Evolutionary conservation across 92 coral and sea anemone genomes (phyloP).

Genomic region (Meandrina meandrites): DNA sequence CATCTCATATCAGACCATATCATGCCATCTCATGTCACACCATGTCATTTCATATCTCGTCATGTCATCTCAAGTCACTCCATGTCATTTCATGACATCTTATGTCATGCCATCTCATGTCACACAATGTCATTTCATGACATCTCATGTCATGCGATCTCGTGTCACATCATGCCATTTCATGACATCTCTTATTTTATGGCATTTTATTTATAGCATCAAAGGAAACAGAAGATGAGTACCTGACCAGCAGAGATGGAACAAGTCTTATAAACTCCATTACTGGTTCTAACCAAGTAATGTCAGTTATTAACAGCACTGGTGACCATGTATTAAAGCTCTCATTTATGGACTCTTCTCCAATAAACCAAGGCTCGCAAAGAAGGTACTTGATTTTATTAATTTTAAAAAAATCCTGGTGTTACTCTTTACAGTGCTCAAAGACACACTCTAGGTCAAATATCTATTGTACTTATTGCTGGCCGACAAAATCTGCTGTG

Average conservation of each 20-base stretch:
- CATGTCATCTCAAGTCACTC: too few species aligned
- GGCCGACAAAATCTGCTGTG: neutral
- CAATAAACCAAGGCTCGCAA: slow-evolving; percentile 1
- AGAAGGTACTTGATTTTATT: slow-evolving; percentile 7
- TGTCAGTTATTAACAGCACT: slow-evolving; percentile 47
- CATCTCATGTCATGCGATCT: too few species aligned
- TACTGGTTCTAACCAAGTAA: slow-evolving; percentile 26
- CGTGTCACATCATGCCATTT: too few species aligned
- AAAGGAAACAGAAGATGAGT: neutral
- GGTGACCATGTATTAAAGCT: slow-evolving; percentile 77
- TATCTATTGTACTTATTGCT: neutral
- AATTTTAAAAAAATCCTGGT: too few species aligned
- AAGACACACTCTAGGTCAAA: neutral
- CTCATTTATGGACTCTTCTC: slow-evolving; percentile 49
- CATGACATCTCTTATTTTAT: too few species aligned
- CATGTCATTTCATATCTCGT: too few species aligned
- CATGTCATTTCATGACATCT: neutral
- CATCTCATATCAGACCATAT: too few species aligned
- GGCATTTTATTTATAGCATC: neutral
- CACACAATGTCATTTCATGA: too few species aligned
- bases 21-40: neutral
- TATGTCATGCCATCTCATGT: neutral
- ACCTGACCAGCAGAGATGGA: neutral
- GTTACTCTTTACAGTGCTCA: neutral
- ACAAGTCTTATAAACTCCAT: slow-evolving; percentile 1